These are phyloP conservation scores for Eurystomus glaucurus DNA, from an alignment of 2,797 vertebrate species.

Conservation along the genomic window DNA sequence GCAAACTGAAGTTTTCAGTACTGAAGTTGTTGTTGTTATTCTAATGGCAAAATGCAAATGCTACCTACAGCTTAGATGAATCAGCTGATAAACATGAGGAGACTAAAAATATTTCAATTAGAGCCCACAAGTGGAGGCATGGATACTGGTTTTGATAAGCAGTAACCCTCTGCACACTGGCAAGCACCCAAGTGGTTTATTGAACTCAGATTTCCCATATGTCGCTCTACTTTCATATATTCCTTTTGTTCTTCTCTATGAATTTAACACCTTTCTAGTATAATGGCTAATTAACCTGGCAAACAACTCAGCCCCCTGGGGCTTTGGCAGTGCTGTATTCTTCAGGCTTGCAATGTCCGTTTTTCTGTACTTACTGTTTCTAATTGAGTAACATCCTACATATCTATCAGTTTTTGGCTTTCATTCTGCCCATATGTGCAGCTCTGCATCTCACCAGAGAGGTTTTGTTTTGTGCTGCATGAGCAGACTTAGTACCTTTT, in stretches of 20 bases:
- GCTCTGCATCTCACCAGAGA: neutral
- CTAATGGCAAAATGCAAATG: conserved; percentile 10
- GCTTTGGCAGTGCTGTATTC: neutral
- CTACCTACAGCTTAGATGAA: conserved; percentile 22
- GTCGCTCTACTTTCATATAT: neutral
- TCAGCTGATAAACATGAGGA: conserved; percentile 38
- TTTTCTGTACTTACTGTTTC: conserved; percentile 16
- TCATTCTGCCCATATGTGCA: neutral
- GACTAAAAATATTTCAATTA: conserved; percentile 72
- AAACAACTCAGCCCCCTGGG: conserved; percentile 53
- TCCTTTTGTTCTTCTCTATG: conserved; percentile 52
- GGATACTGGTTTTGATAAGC: conserved; percentile 69
- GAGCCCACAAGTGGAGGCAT: conserved; percentile 50
- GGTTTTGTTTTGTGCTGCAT: neutral
- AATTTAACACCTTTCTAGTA: conserved; percentile 20
- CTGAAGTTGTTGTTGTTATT: neutral
- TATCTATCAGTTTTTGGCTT: neutral
- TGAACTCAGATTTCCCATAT: conserved; percentile 61
- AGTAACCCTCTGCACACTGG: conserved; percentile 14
- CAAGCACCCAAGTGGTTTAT: conserved; percentile 46
- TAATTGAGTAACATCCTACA: neutral
- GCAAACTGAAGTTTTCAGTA: neutral
- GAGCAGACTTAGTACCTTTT: neutral
- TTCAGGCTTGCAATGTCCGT: neutral
- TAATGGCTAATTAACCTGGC: conserved; percentile 11